Percentiles rank a stretch among this genome's conserved stretches.
These are phyloP conservation scores for Lepisosteus oculatus DNA, from an alignment of 2,113 vertebrate species.

Conservation along the genomic window DNA sequence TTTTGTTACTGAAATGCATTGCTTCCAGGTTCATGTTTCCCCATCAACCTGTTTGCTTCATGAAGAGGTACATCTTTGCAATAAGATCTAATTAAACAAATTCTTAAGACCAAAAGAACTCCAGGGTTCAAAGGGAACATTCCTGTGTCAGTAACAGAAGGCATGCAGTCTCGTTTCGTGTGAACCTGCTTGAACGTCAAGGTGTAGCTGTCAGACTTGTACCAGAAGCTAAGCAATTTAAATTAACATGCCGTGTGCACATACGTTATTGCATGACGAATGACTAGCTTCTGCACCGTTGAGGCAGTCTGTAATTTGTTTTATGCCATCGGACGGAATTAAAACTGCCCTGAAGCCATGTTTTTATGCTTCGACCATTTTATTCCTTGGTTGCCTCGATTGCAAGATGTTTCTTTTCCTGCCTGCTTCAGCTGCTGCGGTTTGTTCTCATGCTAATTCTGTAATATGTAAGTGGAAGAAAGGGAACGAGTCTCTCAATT, in stretches of 20 bases:
- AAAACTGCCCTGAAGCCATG: conserved; percentile 9
- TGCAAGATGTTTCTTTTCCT: too few species aligned
- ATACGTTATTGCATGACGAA: too few species aligned
- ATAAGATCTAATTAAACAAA: too few species aligned
- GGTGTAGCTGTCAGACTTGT: not conserved
- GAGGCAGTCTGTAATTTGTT: not conserved
- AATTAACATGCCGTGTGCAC: not conserved
- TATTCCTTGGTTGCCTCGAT: too few species aligned
- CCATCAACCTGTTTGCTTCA: not conserved
- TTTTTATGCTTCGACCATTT: too few species aligned
- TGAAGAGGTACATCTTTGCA: not conserved
- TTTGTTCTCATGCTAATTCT: too few species aligned
- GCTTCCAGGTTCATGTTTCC: conserved; percentile 8
- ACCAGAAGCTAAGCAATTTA: not conserved
- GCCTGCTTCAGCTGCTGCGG: too few species aligned
- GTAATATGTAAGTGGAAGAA: too few species aligned
- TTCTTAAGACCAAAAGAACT: too few species aligned
- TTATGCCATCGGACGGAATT: conserved; percentile 14
- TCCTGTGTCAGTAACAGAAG: not conserved
- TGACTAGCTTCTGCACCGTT: too few species aligned
- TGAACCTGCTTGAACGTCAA: not conserved
- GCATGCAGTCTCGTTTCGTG: not conserved
- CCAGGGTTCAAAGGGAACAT: too few species aligned
- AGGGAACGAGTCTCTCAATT: too few species aligned
- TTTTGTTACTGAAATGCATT: conserved; percentile 22